Conservation (phyloP, 2,888 invertebrate genomes). For the Aspidiotus destructor region DNA sequence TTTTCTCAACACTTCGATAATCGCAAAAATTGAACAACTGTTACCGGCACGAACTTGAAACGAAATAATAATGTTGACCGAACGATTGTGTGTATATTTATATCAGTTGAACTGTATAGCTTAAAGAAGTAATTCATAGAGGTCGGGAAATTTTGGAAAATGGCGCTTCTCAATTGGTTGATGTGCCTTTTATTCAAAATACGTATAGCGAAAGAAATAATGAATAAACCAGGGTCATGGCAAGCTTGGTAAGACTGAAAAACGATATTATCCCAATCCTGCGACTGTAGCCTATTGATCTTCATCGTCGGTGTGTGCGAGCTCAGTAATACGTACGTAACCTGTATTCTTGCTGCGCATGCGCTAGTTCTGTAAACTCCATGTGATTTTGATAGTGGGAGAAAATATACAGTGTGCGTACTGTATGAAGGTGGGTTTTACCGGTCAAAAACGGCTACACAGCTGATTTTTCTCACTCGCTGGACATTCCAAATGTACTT, state of each 20-base stretch:
- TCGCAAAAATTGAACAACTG: constrained; percentile 22
- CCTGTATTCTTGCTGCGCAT: not conserved
- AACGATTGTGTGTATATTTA: constrained; percentile 20
- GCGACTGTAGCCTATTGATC: constrained; percentile 32
- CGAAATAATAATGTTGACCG: constrained; percentile 26
- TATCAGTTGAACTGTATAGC: constrained; percentile 25
- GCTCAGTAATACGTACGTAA: not conserved
- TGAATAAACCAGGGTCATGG: constrained; percentile 24
- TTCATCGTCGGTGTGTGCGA: constrained; percentile 21
- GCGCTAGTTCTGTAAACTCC: not conserved
- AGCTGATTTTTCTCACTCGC: constrained; percentile 10
- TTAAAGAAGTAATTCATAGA: constrained; percentile 17
- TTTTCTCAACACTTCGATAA: no score
- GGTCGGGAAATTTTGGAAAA: constrained; percentile 32
- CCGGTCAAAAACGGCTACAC: constrained; percentile 3
- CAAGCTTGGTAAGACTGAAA: constrained; percentile 28
- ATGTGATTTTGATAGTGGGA: constrained; percentile 2
- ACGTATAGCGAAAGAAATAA: constrained; percentile 20
- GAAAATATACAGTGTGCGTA: not conserved
- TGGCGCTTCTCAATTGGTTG: constrained; percentile 30
- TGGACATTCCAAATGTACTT: no score
- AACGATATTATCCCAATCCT: constrained; percentile 22
- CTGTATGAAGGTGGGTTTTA: constrained; percentile 20
- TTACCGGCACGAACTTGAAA: constrained; percentile 30
- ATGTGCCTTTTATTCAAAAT: constrained; percentile 19